Evolutionary conservation across 2,888 invertebrate genomes (phyloP), one percentile per base, ranked within the genome.

Genomic region (Cerceris rybyensis): DNA sequence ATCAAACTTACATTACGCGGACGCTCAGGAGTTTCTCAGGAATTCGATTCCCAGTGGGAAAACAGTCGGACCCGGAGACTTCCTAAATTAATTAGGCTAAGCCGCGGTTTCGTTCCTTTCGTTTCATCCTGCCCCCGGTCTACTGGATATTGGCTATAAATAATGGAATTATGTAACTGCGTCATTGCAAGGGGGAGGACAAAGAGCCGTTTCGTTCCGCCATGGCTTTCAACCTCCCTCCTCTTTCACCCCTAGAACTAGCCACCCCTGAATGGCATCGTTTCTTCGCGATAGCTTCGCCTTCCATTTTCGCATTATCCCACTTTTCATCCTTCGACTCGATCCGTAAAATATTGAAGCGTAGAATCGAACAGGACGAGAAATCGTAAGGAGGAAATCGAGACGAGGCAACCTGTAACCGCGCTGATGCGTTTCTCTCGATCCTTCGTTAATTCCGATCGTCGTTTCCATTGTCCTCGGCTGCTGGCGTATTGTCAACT

Each of bases 161-260:
- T 89, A 89, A 89, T 87, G 87, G 88, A 88, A 89, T 89, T 88
- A 89, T 86, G 87, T 88, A 87, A 87, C 87, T 78, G 81, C 80
- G 77, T 77, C 80, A 68, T 61, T 59, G 57, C 78, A 66, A 78
- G 80, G 84, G 28, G 86, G 79, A 79, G 78, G 78, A 85, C 80
- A 82, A 88, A 86, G 82, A 80, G 75, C 78, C 80, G 80, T 84
- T 88, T 81, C 79, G 83, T 79, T 82, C 66, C 80, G 77, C 74
- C 46, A 76, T 78, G 50, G 61, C 72, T 63, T 71, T 61, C 68
- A 59, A 58, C 70, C 59, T 60, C 65, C 70, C 42, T 11, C 73
- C 64, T 76, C 73, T 61, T 46, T 58, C 49, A 57, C 70, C 59
- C 74, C 57, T 57, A 39, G 57, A 58, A 54, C 11, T 50, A 39